Conservation (phyloP, 2,797 vertebrate species). For the Melopsittacus undulatus region DNA sequence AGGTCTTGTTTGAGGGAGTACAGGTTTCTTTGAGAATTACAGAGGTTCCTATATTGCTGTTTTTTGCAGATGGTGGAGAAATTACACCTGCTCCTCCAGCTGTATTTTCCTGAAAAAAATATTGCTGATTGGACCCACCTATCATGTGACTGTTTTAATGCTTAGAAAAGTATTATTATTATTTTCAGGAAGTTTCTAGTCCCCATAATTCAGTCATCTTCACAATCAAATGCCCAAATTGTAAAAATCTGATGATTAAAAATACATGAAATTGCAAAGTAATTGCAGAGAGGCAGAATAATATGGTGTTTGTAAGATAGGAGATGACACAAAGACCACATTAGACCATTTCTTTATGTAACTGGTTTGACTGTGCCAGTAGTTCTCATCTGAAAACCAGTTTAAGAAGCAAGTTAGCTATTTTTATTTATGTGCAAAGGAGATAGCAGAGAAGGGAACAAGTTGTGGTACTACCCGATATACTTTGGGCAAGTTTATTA, state of each 20-base stretch:
- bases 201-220: not conserved
- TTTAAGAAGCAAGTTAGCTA: not conserved
- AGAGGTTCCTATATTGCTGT: not conserved
- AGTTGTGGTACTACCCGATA: rapidly evolving
- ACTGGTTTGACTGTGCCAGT: not conserved
- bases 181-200: not conserved
- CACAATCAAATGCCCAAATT: conserved; percentile 21
- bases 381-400: not conserved
- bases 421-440: not conserved
- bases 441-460: not conserved
- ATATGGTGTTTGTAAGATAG: not conserved
- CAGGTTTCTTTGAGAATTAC: not conserved
- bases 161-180: not conserved
- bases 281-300: not conserved
- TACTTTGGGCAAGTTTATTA: not conserved
- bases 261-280: not conserved
- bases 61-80: not conserved
- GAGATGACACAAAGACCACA: not conserved
- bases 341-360: not conserved
- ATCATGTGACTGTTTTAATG: not conserved
- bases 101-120: not conserved
- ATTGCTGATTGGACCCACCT: not conserved
- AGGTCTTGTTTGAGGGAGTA: not conserved
- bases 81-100: not conserved
- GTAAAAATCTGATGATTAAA: conserved; percentile 23